Base-by-base conservation (phyloP, 2,888 invertebrate species). In the Drosophila trichaetosa region DNA sequence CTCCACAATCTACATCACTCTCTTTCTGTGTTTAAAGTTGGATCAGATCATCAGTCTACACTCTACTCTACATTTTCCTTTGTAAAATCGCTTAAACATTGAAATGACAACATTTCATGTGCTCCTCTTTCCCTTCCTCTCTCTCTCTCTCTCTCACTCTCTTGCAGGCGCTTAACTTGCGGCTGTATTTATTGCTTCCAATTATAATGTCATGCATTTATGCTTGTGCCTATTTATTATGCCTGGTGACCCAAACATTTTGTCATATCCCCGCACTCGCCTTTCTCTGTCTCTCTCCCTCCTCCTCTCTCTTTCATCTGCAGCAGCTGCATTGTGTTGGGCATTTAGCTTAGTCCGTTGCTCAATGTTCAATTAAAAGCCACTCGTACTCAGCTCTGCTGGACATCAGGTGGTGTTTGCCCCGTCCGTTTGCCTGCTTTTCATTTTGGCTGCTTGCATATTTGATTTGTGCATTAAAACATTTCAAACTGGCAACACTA, bases 401-500 rank as follows among this genome's bases (percentile, higher is more conserved):
- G 80, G 69, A 74, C 83, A 86, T 83, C 88, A 87, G 85, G 86
- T 86, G 85, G 66, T 61, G 67, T 56, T 53, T 33, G 13, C 36
- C 18, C 18, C 33, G 36, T 53, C 31, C 33, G 64, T 57, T 58
- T 62, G 80, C 54, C 69, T 69, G 79, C 71, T 73, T 78, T 79
- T 71, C 78, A 75, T 78, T 80, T 78, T 63, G 80, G 74, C 76
- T 82, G 83, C 86, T 88, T 88, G 88, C 83, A 88, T 86, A 88
- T 86, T 86, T 86, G 85, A 87, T 86, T 89, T 89, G 89, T 89
- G 80, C 87, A 82, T 87, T 87, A 83, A 87, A 87, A 87, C 87
- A 89, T 88, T 82, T 87, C 79, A 87, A 85, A 82, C 85, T 76
- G 70, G 76, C 78, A 49, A 31, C 40, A 40, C n/a, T 27, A 27